Base-by-base conservation (phyloP, 2,113 vertebrate genomes). In the Gymnocephalus cernua region DNA sequence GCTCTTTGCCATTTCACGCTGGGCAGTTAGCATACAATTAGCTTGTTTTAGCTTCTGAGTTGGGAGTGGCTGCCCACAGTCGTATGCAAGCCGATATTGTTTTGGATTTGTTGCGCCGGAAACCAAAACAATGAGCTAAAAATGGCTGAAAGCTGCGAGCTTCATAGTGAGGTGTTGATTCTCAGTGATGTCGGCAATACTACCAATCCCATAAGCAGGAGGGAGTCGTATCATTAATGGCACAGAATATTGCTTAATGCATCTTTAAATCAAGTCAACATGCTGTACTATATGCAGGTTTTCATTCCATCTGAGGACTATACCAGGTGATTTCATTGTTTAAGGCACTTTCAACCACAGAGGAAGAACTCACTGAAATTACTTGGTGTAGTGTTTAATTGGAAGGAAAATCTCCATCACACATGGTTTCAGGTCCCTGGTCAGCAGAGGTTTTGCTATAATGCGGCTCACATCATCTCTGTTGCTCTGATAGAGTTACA, bases 231-330 rank as follows among this genome's bases (percentile, higher is more conserved):
- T 64, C 13, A 50, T 71, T 54, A 38, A 58, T 50, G 50, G 47
- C 72, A 74, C 38, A 56, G 64, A 75, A 79, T 56, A 79, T 84
- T 67, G 48, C 87, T 90, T 87, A 91, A 89, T 91, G 82, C 82
- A 91, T 84, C 87, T 90, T 89, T 88, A 84, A 83, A 90, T 87
- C 78, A 82, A 84, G 85, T 88, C 75, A 84, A 48, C 71, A 45
- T 88, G 66, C 72, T 72, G 23, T 25, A 21, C 23, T 56, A 23
- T 82, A 53, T 86, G 79, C 56, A 87, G 80, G 73, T 82, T 90
- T 91, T 83, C 77, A 6, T 86, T 91, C 71, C 73, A 82, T 77
- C 54, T 64, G 41, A 73, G 32, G 50, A 83, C 71, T 85, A 77
- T 32, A 82, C 77, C 73, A 85, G 81, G 69, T 81, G 59, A 90